Evolutionary conservation across 1,140 invertebrate genomes (phyloP).

Genomic region (Archivesica marissinica): DNA sequence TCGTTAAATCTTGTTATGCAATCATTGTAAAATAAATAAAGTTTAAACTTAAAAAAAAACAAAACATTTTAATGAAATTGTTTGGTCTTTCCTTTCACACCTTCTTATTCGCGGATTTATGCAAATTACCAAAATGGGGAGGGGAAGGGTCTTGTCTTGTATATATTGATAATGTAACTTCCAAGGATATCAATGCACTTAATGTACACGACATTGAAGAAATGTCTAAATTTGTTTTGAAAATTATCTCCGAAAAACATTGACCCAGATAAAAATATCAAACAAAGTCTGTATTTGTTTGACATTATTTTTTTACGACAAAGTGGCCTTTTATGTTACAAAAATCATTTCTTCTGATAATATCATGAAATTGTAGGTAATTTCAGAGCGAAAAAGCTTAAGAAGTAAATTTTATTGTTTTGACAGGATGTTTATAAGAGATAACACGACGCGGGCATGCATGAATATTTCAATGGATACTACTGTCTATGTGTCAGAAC

Average conservation of each 20-base stretch:
- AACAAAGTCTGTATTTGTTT: neutral
- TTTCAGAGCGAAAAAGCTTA: neutral
- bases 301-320: neutral
- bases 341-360: neutral
- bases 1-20: too few relatives aligned
- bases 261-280: constrained; percentile 19
- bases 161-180: too few relatives aligned
- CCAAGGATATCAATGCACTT: too few relatives aligned
- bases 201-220: too few relatives aligned
- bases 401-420: neutral
- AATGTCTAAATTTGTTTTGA: neutral
- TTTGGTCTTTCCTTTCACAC: too few relatives aligned
- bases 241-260: neutral
- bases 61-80: too few relatives aligned
- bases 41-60: too few relatives aligned
- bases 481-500: constrained; percentile 12
- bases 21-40: too few relatives aligned
- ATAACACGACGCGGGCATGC: constrained; percentile 3
- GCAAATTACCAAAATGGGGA: too few relatives aligned
- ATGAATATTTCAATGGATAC: neutral
- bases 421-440: neutral
- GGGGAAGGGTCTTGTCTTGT: too few relatives aligned
- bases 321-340: neutral
- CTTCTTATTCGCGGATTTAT: too few relatives aligned
- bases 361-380: constrained; percentile 13